phyloP scores from a whole-genome alignment of 2,113 vertebrate species.

The Poeciliopsis prolifica region DNA sequence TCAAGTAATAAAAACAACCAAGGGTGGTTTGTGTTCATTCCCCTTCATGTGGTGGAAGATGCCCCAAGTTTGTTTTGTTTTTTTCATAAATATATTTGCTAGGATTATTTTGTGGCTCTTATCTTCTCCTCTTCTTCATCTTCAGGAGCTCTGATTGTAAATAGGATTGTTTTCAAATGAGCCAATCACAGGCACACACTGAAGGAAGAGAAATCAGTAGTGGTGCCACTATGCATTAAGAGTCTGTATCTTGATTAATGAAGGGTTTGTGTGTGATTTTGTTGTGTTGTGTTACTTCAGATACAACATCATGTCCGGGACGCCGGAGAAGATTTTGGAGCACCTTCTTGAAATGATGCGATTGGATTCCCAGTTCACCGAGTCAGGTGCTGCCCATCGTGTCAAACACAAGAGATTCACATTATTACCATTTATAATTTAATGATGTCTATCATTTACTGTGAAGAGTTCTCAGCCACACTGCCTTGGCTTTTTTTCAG shows the following conservation, averaged over 20 bases:
- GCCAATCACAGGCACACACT: slow-evolving; percentile 64
- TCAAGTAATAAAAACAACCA: slow-evolving; percentile 61
- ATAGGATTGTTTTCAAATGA: slow-evolving; percentile 68
- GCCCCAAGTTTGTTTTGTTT: slow-evolving; percentile 28
- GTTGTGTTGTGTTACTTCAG: slow-evolving; percentile 73
- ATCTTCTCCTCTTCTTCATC: slow-evolving; percentile 48
- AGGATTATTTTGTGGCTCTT: slow-evolving; percentile 43
- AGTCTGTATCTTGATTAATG: slow-evolving; percentile 65
- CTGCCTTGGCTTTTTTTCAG: background rate
- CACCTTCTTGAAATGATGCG: slow-evolving; percentile 97
- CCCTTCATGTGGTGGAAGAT: slow-evolving; percentile 41
- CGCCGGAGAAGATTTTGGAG: slow-evolving; percentile 98
- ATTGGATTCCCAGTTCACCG: slow-evolving; percentile 88
- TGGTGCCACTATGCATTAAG: slow-evolving; percentile 46
- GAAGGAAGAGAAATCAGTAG: slow-evolving; percentile 48
- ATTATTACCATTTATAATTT: slow-evolving; percentile 20
- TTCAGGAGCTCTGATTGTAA: slow-evolving; percentile 63
- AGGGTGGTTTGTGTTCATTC: slow-evolving; percentile 47
- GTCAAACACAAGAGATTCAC: slow-evolving; percentile 6
- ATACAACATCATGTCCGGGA: slow-evolving; percentile 98
- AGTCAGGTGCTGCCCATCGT: slow-evolving; percentile 78
- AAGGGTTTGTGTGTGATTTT: slow-evolving; percentile 45
- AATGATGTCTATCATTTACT: slow-evolving; percentile 26
- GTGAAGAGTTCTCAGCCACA: slow-evolving; percentile 25
- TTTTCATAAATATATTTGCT: slow-evolving; percentile 3